Evolutionary conservation across 2,888 invertebrate species (phyloP), one percentile per base, ranked within the genome.

Genomic region (Tetragnatha montana): DNA sequence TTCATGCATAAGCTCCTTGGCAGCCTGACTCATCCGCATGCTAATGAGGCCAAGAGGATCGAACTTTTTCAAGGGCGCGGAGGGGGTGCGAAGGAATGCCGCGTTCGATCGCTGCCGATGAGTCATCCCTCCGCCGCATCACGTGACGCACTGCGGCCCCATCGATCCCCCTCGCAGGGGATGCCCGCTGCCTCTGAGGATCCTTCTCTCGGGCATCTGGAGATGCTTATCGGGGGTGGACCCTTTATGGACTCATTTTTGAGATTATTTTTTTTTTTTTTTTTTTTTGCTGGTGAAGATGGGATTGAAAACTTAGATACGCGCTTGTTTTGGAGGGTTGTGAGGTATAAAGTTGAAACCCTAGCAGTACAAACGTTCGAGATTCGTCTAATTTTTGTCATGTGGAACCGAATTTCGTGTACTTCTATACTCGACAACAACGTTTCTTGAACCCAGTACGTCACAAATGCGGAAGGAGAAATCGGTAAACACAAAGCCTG

Each of bases 111-210:
- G 35, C 35, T 35, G 35, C 35, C 35, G 81, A 90, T 90, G 89
- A 90, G 73, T 90, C 89, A 90, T 90, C 89, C 86, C 86, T 90
- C 89, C 86, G 81, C 89, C 69, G 88, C 89, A 90, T 86, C 89
- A 90, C 89, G 89, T 90, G 89, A 79, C 89, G 89, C 89, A 90
- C 82, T 90, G 89, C 89, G 79, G 81, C 35, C 35, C 35, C 35
- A 35, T 35, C 35, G 35, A 35, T 35, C 35, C 35, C 35, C 35
- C 35, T 35, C 35, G 35, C 35, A 35, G 35, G 35, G 35, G 35
- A 35, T 35, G 35, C 35, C 82, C 74, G 74, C 50, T 80, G 35
- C 75, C 69, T 35, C 47, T 49, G 75, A 22, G 21, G 68, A 17
- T 74, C 85, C 75, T 68, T 22, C 60, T 35, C 70, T 60, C 49